These are phyloP conservation scores for Triops longicaudatus DNA, from an alignment of 1,140 invertebrate genomes.

Conservation along the genomic window DNA sequence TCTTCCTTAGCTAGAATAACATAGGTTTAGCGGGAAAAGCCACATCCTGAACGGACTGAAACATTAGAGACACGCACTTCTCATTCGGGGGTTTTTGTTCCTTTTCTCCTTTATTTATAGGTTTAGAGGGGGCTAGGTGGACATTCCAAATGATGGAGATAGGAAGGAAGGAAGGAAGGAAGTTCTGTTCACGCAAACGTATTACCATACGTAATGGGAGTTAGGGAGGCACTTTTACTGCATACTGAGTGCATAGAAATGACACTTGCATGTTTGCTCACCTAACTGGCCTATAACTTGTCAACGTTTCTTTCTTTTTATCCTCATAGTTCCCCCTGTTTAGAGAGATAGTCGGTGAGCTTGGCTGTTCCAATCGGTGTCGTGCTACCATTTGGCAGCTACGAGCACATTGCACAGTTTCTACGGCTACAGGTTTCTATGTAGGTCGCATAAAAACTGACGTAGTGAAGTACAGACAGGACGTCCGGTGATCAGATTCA, in stretches of 20 bases:
- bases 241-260: neutral
- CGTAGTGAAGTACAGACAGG: neutral
- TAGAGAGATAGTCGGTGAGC: neutral
- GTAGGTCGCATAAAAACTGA: neutral
- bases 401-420: neutral
- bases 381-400: neutral
- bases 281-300: neutral
- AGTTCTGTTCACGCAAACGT: neutral
- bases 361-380: neutral
- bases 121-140: neutral
- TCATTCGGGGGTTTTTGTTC: conserved; percentile 2
- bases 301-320: neutral
- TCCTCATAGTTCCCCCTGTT: neutral
- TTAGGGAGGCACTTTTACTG: neutral
- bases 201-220: neutral
- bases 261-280: neutral
- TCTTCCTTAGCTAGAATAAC: conserved; percentile 12
- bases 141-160: neutral
- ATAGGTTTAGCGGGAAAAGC: conserved; percentile 11
- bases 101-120: neutral
- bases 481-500: conserved; percentile 11
- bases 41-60: conserved; percentile 7
- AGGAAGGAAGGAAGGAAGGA: conserved; percentile 6
- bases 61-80: conserved; percentile 10
- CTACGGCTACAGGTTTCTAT: neutral